Base-by-base conservation (phyloP, 2,113 vertebrate genomes). In the Oreamnos americanus region DNA sequence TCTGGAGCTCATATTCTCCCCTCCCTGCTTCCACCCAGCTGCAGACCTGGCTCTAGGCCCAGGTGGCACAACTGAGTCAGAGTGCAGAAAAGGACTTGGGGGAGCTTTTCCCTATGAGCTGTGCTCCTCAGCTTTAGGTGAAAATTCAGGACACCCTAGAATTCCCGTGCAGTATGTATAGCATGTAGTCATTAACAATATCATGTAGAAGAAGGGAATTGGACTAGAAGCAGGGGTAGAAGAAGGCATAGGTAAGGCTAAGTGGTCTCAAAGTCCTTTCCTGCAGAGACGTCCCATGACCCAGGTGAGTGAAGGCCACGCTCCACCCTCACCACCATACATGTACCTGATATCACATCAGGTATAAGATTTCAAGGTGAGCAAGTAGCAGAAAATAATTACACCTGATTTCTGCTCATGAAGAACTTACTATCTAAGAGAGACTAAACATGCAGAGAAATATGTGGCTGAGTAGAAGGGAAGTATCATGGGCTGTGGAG, bases 1-100 rank as follows among this genome's bases (percentile, higher is more conserved):
- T 96, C 83, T 90, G 93, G 79, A 76, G 26, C 89, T 95, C 96
- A 62, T 91, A 96, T 86, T 58, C 64, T 85, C 28, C 88, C 26
- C 47, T 62, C 19, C 9, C 60, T 86, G 8, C 28, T 79, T 51
- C 30, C 12, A 49, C 64, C 76, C 84, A 55, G 55, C 17, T 49
- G 47, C 36, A 86, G 36, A 64, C 47, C 81, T 95, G 90, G 92
- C 94, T 95, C 15, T 45, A 84, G 78, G 71, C 87, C 93, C 86
- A 85, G 60, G 12, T 43, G 79, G 51, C 74, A 39, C 21, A 55
- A 74, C 78, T 58, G 15, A 89, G 74, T 74, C 43, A 26, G 49
- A 58, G 60, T 84, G 39, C 45, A 47, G 84, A 78, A 25, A 23
- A 4, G 45, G 51, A 33, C 10, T 7, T 47, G 6, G 3, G 53